A percentile compares a stretch with the other conserved stretches of the same genome.
Evolutionary conservation across 2,797 vertebrate genomes (phyloP).

Genomic region (Peromyscus eremicus): DNA sequence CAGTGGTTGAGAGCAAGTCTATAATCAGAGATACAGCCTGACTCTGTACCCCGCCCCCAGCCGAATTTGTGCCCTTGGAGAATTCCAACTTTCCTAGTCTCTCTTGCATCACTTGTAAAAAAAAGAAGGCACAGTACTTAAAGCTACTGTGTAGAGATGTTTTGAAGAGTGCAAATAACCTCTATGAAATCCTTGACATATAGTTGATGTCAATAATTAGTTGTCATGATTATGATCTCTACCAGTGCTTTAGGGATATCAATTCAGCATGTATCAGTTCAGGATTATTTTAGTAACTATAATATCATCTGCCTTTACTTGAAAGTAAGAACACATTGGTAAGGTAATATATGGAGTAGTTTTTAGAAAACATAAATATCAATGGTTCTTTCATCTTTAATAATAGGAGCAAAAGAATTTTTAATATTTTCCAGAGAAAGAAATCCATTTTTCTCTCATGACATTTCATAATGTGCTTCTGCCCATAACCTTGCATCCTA

Average conservation of each 20-base stretch:
- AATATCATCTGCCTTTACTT: constrained; percentile 15
- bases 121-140: background rate
- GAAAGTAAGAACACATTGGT: constrained; percentile 6
- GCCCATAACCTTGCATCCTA: constrained; percentile 30
- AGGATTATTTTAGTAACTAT: constrained; percentile 8
- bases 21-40: background rate
- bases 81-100: background rate
- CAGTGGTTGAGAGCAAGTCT: background rate
- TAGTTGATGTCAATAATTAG: constrained; percentile 21
- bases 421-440: constrained; percentile 51
- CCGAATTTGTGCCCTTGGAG: background rate
- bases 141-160: background rate
- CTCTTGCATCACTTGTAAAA: background rate
- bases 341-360: background rate
- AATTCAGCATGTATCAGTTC: background rate
- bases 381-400: constrained; percentile 52
- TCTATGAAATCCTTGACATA: background rate
- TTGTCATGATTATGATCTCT: constrained; percentile 1
- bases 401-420: constrained; percentile 17
- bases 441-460: constrained; percentile 60
- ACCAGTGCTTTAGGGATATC: background rate
- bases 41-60: background rate
- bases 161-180: background rate
- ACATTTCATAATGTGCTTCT: constrained; percentile 19
- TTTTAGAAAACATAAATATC: background rate